Evolutionary conservation across 2,113 vertebrate species (phyloP).

Genomic region (Nerophis lumbriciformis): DNA sequence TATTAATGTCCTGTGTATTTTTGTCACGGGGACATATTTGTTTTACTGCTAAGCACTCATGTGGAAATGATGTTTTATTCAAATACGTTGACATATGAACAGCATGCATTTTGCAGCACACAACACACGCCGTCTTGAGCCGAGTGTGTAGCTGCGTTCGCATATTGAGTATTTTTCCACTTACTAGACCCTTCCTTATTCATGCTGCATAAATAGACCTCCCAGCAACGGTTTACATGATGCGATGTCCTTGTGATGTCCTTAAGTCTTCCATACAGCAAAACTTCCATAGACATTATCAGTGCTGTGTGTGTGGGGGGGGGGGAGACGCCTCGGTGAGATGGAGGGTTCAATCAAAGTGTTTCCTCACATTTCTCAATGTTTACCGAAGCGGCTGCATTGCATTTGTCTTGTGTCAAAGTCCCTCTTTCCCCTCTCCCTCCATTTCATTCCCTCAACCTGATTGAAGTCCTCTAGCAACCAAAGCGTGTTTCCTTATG

Average conservation of each 20-base stretch:
- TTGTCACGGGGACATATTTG: conserved; percentile 5
- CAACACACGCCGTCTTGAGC: conserved; percentile 27
- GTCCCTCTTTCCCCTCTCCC: conserved; percentile 30
- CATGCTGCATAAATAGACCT: conserved; percentile 52
- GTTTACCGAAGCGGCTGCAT: conserved; percentile 55
- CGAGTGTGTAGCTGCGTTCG: conserved; percentile 21
- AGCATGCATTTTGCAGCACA: conserved; percentile 6
- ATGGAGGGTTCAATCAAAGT: conserved; percentile 49
- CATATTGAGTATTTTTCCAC: conserved; percentile 37
- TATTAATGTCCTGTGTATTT: neutral
- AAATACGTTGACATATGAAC: conserved; percentile 23
- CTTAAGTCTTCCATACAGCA: conserved; percentile 46
- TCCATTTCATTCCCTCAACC: conserved; percentile 55
- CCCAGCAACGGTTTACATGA: conserved; percentile 48
- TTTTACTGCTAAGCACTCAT: conserved; percentile 15
- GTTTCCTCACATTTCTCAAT: conserved; percentile 40
- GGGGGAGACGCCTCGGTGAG: conserved; percentile 28
- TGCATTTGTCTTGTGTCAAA: conserved; percentile 55
- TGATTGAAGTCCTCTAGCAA: conserved; percentile 64
- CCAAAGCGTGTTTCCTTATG: conserved; percentile 65
- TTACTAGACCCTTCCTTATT: conserved; percentile 25
- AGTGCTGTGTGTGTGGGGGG: conserved; percentile 16
- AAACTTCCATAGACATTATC: conserved; percentile 47
- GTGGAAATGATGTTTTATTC: conserved; percentile 10
- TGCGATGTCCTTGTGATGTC: conserved; percentile 65